Evolutionary conservation across 2,888 invertebrate genomes (phyloP).

Genomic region (Eugnorisma glareosa): DNA sequence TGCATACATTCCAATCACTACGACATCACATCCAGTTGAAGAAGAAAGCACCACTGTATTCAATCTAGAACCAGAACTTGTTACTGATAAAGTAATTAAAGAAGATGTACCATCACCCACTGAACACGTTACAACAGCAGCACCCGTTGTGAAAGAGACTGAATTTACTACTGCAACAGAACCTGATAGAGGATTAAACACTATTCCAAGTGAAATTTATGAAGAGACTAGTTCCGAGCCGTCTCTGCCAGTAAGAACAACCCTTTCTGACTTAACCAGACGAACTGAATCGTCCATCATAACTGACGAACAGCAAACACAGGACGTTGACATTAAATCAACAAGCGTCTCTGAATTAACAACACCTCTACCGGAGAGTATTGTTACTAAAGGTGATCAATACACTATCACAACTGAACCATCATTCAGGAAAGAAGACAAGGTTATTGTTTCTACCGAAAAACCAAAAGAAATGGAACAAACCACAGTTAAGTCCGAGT

Average conservation of each 20-base stretch:
- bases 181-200: slow-evolving; percentile 80
- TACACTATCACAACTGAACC: slow-evolving; percentile 68
- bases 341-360: slow-evolving; percentile 46
- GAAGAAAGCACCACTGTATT: slow-evolving; percentile 45
- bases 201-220: slow-evolving; percentile 74
- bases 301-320: slow-evolving; percentile 47
- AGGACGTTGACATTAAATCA: slow-evolving; percentile 44
- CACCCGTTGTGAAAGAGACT: slow-evolving; percentile 35
- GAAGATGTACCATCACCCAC: slow-evolving; percentile 26
- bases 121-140: slow-evolving; percentile 40
- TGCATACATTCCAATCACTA: slow-evolving; percentile 32
- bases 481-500: slow-evolving; percentile 65
- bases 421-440: slow-evolving; percentile 67
- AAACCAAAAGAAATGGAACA: slow-evolving; percentile 59
- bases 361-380: slow-evolving; percentile 53
- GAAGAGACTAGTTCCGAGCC: slow-evolving; percentile 70
- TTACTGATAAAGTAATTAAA: slow-evolving; percentile 33
- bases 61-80: slow-evolving; percentile 27
- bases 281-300: slow-evolving; percentile 61
- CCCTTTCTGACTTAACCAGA: slow-evolving; percentile 51
- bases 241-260: slow-evolving; percentile 58
- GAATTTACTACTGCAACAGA: slow-evolving; percentile 67
- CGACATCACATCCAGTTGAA: slow-evolving; percentile 1
- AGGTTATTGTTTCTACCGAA: slow-evolving; percentile 53
- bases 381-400: slow-evolving; percentile 64